Conservation (phyloP, 2,888 invertebrate species). For the Macrosoma leucophasiata region DNA sequence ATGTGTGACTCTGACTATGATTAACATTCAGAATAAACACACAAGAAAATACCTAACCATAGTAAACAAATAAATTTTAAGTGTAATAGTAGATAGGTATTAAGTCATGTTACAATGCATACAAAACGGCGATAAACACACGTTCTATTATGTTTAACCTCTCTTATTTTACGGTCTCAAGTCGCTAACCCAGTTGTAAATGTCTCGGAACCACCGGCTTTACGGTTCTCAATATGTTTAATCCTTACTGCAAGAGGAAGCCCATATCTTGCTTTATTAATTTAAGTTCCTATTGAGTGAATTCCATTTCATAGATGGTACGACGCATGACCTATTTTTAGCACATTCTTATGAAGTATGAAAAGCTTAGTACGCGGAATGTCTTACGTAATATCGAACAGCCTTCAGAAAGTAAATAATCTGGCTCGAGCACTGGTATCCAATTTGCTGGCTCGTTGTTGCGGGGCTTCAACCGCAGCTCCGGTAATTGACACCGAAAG, state of each 20-base stretch:
- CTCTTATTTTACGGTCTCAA: conserved; percentile 45
- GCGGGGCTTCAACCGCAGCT: conserved; percentile 65
- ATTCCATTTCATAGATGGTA: conserved; percentile 14
- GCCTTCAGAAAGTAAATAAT: conserved; percentile 61
- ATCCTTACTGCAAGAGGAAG: conserved; percentile 20
- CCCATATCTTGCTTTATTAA: conserved; percentile 25
- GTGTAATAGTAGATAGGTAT: conserved; percentile 3
- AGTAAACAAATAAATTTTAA: neutral
- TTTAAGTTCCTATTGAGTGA: conserved; percentile 25
- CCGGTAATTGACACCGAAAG: conserved; percentile 65
- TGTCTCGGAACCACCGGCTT: conserved; percentile 56
- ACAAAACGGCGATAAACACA: conserved; percentile 15
- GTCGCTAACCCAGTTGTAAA: conserved; percentile 58
- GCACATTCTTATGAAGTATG: conserved; percentile 25
- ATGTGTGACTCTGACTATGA: too few species aligned
- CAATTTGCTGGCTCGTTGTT: conserved; percentile 58
- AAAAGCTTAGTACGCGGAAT: conserved; percentile 35
- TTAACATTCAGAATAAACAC: too few species aligned
- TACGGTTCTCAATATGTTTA: conserved; percentile 67
- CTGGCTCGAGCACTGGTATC: conserved; percentile 60
- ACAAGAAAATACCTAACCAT: neutral
- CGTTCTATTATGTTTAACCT: conserved; percentile 37
- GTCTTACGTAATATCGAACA: conserved; percentile 45
- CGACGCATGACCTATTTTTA: conserved; percentile 42
- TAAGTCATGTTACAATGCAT: conserved; percentile 10